Conservation (phyloP, 2,797 vertebrate genomes). For the Octomys mimax region DNA sequence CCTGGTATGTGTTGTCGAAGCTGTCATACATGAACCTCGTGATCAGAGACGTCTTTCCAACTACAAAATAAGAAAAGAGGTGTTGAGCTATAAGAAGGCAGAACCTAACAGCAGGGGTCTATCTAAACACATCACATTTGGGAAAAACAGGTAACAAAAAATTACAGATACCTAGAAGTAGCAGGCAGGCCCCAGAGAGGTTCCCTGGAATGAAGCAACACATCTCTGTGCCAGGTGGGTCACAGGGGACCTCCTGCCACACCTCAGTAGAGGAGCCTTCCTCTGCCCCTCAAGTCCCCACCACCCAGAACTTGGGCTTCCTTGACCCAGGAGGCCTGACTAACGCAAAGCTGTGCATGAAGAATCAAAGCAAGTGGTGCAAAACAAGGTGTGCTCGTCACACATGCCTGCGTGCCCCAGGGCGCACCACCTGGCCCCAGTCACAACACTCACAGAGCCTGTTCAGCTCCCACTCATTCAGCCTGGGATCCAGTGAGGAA, state of each 20-base stretch:
- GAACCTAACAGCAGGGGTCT: background rate
- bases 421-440: background rate
- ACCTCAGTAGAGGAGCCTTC: background rate
- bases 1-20: conserved; percentile 98
- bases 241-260: background rate
- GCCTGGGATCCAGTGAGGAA: background rate
- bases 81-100: conserved; percentile 9
- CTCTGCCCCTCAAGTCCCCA: background rate
- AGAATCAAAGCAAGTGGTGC: background rate
- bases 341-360: background rate
- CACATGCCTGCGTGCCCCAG: background rate
- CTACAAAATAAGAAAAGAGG: conserved; percentile 88
- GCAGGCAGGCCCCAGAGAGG: background rate
- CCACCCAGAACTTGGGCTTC: background rate
- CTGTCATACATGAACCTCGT: conserved; percentile 99
- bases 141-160: background rate
- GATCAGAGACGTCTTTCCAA: conserved; percentile 97
- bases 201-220: rapidly evolving
- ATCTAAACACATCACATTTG: background rate
- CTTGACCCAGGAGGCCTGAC: background rate
- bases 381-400: background rate
- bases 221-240: background rate
- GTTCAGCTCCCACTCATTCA: background rate
- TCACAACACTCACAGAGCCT: background rate
- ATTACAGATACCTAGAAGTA: background rate